Evolutionary conservation across 2,113 vertebrate species (phyloP).

Genomic region (Salvelinus alpinus): DNA sequence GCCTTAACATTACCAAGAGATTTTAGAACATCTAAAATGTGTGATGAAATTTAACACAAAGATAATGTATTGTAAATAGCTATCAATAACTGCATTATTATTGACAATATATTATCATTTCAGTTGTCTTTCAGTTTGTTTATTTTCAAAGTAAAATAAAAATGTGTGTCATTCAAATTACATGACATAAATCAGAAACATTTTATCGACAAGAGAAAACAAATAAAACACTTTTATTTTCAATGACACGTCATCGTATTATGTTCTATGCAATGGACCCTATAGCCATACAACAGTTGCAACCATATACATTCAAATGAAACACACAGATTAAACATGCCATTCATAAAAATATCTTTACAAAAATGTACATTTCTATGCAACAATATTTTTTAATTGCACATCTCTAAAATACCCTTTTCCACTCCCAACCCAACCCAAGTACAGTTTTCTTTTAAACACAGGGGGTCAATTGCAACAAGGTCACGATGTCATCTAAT

Average conservation of each 20-base stretch:
- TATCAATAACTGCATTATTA: background rate
- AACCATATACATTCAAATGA: conserved; percentile 62
- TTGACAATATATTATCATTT: background rate
- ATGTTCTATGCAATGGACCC: conserved; percentile 47
- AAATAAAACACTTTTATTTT: conserved; percentile 49
- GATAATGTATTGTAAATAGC: no score
- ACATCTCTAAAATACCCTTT: conserved; percentile 38
- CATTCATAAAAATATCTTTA: conserved; percentile 79
- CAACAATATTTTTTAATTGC: conserved; percentile 56
- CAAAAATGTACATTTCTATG: conserved; percentile 81
- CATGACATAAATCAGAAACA: conserved; percentile 49
- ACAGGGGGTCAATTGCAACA: conserved; percentile 17
- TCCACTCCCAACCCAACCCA: background rate
- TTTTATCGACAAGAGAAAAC: conserved; percentile 54
- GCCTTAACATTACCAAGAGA: no score
- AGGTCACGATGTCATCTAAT: conserved; percentile 27
- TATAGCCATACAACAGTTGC: conserved; percentile 65
- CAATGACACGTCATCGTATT: conserved; percentile 54
- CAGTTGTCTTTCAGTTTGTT: conserved; percentile 46
- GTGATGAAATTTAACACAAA: no score
- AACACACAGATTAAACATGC: conserved; percentile 77
- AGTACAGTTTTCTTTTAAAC: conserved; percentile 27
- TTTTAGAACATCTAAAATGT: no score
- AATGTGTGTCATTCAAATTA: conserved; percentile 44
- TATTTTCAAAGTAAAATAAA: conserved; percentile 60